Evolutionary conservation across 1,140 invertebrate species (phyloP), one percentile per base, ranked within the genome.

Genomic region (Saccostrea cuccullata): DNA sequence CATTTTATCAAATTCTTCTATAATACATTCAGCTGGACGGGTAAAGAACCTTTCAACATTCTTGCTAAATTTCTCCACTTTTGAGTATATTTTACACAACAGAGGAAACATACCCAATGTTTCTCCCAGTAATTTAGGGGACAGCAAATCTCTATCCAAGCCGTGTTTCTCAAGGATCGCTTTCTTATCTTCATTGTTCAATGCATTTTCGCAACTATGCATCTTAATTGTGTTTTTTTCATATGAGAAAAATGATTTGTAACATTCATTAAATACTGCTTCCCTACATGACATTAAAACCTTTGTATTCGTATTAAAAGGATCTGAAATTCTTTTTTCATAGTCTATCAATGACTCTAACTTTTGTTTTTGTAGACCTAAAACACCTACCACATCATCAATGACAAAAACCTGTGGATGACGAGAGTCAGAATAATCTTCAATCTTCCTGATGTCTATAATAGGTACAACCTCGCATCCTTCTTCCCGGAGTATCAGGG

Each of bases 331-430:
- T 36, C 30, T 36, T 36, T 36, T 36, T 36, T 36, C 30, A 36
- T 36, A 36, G 30, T 36, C 30, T 36, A 36, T 36, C 30, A 36
- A 36, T 36, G 30, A 36, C 30, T 36, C 30, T 36, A 36, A 36
- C 30, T 36, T 36, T 36, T 11, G 20, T 70, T 23, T 26, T 23
- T 70, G 20, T 4, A 70, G 23, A n/a, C 67, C 67, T 11, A 70
- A 70, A 9, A 70, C 67, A 70, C 67, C 67, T 23, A 70, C 20
- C n/a, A 70, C n/a, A 70, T 70, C 67, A 70, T 70, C 67, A 70
- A 70, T 70, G 23, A 70, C 17, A 70, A 70, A 70, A n/a, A 70
- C 67, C 23, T 36, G 30, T 36, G 30, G 30, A 36, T 36, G 30
- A 36, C 30, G 30, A 36, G 30, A 36, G 30, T 36, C 30, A 36